These are phyloP conservation scores for Notolepis coatsorum DNA, from an alignment of 2,797 vertebrate species.

Conservation along the genomic window DNA sequence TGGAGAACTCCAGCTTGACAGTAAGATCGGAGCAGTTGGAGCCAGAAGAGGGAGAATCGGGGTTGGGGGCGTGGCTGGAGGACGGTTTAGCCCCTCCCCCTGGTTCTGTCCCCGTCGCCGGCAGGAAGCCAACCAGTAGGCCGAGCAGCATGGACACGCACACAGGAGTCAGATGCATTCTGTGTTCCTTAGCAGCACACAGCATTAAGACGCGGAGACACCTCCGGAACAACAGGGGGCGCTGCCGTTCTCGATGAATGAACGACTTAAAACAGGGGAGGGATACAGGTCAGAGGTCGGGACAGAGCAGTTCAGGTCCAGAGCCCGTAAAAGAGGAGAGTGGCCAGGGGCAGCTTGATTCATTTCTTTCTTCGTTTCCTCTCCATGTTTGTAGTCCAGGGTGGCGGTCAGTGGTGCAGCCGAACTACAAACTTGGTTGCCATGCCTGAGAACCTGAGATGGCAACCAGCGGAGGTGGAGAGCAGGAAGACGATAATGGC, in stretches of 20 bases:
- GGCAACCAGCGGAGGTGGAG: constrained; percentile 17
- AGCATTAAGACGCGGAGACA: constrained; percentile 32
- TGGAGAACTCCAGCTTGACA: constrained; percentile 93
- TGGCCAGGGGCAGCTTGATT: constrained; percentile 79
- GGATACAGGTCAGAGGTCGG: constrained; percentile 22
- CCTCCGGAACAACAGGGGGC: constrained; percentile 63
- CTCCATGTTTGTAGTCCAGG: constrained; percentile 89
- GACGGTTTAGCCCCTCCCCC: constrained; percentile 61
- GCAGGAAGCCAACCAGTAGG: constrained; percentile 84
- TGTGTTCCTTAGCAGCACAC: constrained; percentile 13
- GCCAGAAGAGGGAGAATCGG: constrained; percentile 67
- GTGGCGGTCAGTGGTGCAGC: constrained; percentile 81
- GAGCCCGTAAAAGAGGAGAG: constrained; percentile 70
- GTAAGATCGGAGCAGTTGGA: constrained; percentile 90
- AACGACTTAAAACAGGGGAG: constrained; percentile 28
- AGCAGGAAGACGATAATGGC: not conserved
- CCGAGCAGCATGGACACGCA: constrained; percentile 84
- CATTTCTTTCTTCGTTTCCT: constrained; percentile 99
- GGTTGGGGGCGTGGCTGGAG: constrained; percentile 37
- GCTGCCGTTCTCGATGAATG: constrained; percentile 19
- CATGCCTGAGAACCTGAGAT: constrained; percentile 78
- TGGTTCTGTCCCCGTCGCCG: constrained; percentile 83
- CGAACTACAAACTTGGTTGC: constrained; percentile 73
- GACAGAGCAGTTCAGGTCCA: constrained; percentile 81
- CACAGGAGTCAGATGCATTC: constrained; percentile 81